These are phyloP conservation scores for Brevimyrus niger DNA, from an alignment of 2,113 vertebrate genomes.

Conservation along the genomic window DNA sequence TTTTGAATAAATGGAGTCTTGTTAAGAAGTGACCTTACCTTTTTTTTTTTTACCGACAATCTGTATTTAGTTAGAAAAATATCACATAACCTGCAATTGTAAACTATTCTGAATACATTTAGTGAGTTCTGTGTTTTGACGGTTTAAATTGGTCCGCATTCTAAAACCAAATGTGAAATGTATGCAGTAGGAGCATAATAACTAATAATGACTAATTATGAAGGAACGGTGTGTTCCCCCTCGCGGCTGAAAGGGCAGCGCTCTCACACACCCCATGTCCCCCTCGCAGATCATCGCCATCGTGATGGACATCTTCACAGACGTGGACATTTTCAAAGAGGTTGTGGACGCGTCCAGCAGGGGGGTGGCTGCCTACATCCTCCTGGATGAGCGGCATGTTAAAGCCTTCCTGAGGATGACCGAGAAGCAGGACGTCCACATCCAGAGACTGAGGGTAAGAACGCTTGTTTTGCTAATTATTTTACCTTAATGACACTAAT, in stretches of 20 bases:
- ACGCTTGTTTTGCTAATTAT: not conserved
- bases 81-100: not conserved
- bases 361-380: slow-evolving; percentile 80
- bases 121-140: not conserved
- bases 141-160: not conserved
- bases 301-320: slow-evolving; percentile 91
- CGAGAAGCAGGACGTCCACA: slow-evolving; percentile 78
- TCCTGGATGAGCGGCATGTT: slow-evolving; percentile 78
- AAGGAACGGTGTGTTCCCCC: not conserved
- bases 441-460: slow-evolving; percentile 88
- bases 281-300: slow-evolving; percentile 78
- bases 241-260: not conserved
- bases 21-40: not conserved
- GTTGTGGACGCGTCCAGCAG: slow-evolving; percentile 77
- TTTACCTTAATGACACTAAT: not conserved
- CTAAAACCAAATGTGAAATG: not conserved
- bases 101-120: not conserved
- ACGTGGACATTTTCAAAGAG: slow-evolving; percentile 93
- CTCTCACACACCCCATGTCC: not conserved
- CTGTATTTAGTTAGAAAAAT: not conserved
- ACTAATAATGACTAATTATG: not conserved
- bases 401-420: slow-evolving; percentile 80
- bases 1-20: not conserved
- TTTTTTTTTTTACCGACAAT: not conserved
- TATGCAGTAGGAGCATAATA: not conserved